phyloP scores from a whole-genome alignment of 2,888 invertebrate genomes.

The Dicyrtomina minuta region DNA sequence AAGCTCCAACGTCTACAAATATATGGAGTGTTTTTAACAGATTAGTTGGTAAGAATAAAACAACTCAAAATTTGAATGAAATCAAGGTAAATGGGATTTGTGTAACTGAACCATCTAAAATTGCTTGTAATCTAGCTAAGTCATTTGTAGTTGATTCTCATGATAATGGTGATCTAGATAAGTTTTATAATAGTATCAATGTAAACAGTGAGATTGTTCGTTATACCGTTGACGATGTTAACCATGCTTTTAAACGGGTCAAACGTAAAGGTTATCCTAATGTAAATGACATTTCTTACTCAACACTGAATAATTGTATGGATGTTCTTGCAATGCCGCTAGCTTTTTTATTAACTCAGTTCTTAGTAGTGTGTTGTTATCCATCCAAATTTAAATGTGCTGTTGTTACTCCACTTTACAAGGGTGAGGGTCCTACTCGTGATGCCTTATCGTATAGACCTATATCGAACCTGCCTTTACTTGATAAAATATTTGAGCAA shows the following conservation, averaged over 20 bases:
- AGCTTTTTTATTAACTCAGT: constrained; percentile 4
- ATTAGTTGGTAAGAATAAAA: too few species aligned
- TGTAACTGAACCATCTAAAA: background rate
- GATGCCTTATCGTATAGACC: constrained; percentile 43
- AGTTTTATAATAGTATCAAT: background rate
- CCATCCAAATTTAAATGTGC: constrained; percentile 30
- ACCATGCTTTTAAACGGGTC: background rate
- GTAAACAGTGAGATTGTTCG: background rate
- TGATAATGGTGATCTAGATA: background rate
- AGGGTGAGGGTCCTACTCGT: constrained; percentile 38
- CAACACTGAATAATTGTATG: background rate
- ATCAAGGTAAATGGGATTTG: too few species aligned
- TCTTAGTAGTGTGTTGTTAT: constrained; percentile 4
- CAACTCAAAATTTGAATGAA: too few species aligned
- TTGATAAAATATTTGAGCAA: constrained; percentile 47
- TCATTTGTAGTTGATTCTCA: background rate
- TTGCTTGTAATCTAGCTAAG: background rate
- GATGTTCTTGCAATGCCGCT: background rate
- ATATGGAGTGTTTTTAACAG: too few species aligned
- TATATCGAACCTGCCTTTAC: constrained; percentile 38
- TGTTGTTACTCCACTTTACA: constrained; percentile 31
- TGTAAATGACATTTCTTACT: background rate
- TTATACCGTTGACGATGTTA: background rate
- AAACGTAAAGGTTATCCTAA: background rate
- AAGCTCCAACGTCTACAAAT: too few species aligned